Evolutionary conservation across 2,113 vertebrate species (phyloP), one percentile per base, ranked within the genome.

Genomic region (Xyliphius kryptos): DNA sequence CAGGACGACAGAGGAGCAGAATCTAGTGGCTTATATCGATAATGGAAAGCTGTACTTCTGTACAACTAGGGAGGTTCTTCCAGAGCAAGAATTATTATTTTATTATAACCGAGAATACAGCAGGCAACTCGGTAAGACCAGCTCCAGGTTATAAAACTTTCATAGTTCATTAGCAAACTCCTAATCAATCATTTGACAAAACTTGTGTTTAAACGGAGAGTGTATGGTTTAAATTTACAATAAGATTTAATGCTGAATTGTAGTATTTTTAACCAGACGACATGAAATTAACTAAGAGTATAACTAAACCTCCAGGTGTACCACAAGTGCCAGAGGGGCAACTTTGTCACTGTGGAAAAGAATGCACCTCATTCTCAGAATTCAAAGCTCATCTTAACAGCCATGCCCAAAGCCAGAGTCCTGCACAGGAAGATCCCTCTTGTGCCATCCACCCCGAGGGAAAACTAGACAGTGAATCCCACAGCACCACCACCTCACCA

Each of bases 21-120:
- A 98, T 66, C 82, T 98, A 69, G 94, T 97, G 46, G 95, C 95
- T 3, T 97, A 97, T 76, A 90, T 91, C 14, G 92, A 97, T 8
- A 92, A 92, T 14, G 92, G 95, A 41, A 99, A 99, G 78, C 88
- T 99, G 56, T 99, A 95, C 79, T 97, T 99, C 76, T 97, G 91
- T 74, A 94, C 93, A 20, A 96, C 92, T 60, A 86, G 85, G 56
- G 94, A 97, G 76, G 89, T 98, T 70, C 88, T 90, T 53, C 92
- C 92, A 0, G 92, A 97, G 61, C 91, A 94, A 0, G 94, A 97
- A 71, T 86, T 99, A 55, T 85, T 94, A 6, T 97, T 95, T 72
- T 97, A 97, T 67, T 99, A 95, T 61, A 97, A 91, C 68, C 86
- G 92, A 69, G 92, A 95, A 72, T 98, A 99, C 41, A 89, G 93